A percentile compares a stretch with the other conserved stretches of the same genome.
phyloP scores from a whole-genome alignment of 2,797 vertebrate species.

The Melopsittacus undulatus region DNA sequence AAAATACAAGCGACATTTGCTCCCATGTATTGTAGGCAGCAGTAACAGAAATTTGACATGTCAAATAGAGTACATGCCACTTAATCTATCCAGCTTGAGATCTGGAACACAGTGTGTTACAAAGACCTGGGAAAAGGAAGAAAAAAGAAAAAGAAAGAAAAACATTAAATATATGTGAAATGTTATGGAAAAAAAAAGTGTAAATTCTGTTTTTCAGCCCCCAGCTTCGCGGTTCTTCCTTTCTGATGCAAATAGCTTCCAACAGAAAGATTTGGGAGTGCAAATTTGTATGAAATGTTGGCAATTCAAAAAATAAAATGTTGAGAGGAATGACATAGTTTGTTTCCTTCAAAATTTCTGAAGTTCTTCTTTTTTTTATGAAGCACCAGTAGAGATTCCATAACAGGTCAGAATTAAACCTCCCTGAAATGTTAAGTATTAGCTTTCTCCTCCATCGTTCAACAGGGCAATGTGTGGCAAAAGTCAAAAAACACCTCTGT shows the following conservation, averaged over 20 bases:
- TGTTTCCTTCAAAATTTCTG: conserved; percentile 17
- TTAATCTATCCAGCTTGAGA: conserved; percentile 57
- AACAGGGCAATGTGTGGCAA: background rate
- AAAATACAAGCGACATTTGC: conserved; percentile 56
- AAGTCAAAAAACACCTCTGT: background rate
- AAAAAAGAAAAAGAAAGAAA: background rate
- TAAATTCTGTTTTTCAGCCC: conserved; percentile 51
- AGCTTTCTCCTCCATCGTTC: background rate
- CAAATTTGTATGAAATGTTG: conserved; percentile 51
- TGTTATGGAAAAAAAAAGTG: background rate
- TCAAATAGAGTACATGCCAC: conserved; percentile 52
- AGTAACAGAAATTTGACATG: conserved; percentile 55
- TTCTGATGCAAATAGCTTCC: conserved; percentile 66
- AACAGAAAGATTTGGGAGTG: conserved; percentile 49
- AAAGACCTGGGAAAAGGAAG: background rate
- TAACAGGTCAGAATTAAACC: background rate
- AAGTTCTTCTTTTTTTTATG: background rate
- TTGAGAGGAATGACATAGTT: conserved; percentile 25
- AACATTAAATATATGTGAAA: conserved; percentile 48
- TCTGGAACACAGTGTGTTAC: conserved; percentile 44
- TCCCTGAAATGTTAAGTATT: background rate
- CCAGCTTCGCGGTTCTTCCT: conserved; percentile 37
- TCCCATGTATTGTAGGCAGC: conserved; percentile 49
- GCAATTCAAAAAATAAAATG: conserved; percentile 41
- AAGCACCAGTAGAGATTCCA: background rate